Conservation (phyloP, 2,113 vertebrate species). For the rabbit (Oryctolagus cuniculus) region mOryCun1.1 NC_091436.1:59261501-59262000, state of each 20-base stretch:
- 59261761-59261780: neutral
- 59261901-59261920: neutral
- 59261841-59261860: neutral
- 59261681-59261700: neutral
- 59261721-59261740: neutral
- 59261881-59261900: neutral
- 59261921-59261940: neutral
- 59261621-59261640: conserved; percentile 1
- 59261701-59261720: neutral
- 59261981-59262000: neutral
- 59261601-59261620: conserved; percentile 18
- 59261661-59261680: neutral
- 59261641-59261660: neutral
- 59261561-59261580: neutral
- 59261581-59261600: conserved; percentile 40
- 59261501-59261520: neutral
- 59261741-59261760: neutral
- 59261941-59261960: neutral
- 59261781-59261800: neutral
- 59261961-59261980: neutral
- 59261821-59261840: neutral
- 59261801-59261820: neutral
- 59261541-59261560: neutral
- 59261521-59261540: neutral
- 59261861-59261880: neutral